phyloP scores from a whole-genome alignment of 2,113 vertebrate genomes.

The Notechis scutatus region DNA sequence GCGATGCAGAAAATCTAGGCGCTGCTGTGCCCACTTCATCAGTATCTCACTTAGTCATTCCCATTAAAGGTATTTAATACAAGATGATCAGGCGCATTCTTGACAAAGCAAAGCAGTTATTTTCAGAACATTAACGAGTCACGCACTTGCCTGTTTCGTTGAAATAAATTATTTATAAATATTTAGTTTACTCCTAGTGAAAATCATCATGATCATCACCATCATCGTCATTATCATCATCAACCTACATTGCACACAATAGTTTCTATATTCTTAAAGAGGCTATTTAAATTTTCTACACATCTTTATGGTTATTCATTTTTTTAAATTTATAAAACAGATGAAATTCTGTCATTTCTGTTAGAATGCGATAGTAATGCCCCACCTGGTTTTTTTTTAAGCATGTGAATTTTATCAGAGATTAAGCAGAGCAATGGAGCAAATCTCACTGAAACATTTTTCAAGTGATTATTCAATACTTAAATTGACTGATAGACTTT shows the following conservation, averaged over 20 bases:
- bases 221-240: background rate
- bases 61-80: background rate
- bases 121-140: background rate
- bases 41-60: background rate
- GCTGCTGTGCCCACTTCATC: too few relatives aligned
- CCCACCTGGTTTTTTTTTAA: background rate
- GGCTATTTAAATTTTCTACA: background rate
- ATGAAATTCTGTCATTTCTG: background rate
- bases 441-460: background rate
- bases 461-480: background rate
- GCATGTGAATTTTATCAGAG: background rate
- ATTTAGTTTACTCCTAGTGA: background rate
- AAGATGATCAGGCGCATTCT: background rate
- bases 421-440: background rate
- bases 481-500: background rate
- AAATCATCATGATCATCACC: background rate
- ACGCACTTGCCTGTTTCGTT: background rate
- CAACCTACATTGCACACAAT: background rate
- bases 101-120: background rate
- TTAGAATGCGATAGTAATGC: background rate
- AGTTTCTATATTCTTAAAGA: background rate
- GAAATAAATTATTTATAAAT: background rate
- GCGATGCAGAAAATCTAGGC: too few relatives aligned
- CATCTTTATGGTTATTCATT: background rate
- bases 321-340: background rate